These are phyloP conservation scores for Wasmannia auropunctata DNA, from an alignment of 1,140 invertebrate species.

Conservation along the genomic window DNA sequence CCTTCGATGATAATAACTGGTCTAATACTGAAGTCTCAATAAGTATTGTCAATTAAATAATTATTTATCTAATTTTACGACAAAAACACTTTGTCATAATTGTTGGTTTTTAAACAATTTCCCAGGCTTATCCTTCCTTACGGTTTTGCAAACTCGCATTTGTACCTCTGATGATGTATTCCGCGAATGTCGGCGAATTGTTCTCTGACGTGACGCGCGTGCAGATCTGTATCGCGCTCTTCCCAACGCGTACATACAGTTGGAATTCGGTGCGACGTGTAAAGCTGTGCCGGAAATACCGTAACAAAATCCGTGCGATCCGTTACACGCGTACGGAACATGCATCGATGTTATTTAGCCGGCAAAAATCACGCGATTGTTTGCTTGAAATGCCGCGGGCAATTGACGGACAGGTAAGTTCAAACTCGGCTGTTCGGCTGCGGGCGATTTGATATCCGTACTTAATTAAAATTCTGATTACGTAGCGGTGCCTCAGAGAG, in stretches of 20 bases:
- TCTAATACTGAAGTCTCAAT: background rate
- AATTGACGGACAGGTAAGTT: slow-evolving; percentile 24
- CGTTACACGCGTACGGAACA: slow-evolving; percentile 30
- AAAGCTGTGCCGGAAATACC: slow-evolving; percentile 45
- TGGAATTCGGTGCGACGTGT: slow-evolving; percentile 20
- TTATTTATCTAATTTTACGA: background rate
- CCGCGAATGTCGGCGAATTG: background rate
- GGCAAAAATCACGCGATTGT: background rate
- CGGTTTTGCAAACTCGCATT: background rate
- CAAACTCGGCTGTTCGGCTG: background rate
- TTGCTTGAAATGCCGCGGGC: background rate
- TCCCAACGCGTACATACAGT: background rate
- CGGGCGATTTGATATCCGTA: background rate
- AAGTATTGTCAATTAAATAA: background rate
- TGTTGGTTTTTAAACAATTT: background rate
- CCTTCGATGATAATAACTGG: background rate
- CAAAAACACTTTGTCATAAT: background rate
- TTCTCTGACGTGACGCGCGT: slow-evolving; percentile 3
- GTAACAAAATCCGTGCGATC: slow-evolving; percentile 31
- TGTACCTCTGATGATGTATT: slow-evolving; percentile 12
- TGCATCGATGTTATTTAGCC: background rate
- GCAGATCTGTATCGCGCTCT: slow-evolving; percentile 15
- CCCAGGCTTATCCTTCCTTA: background rate
- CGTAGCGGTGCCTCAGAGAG: background rate
- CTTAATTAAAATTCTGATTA: slow-evolving; percentile 32